Evolutionary conservation across 2,797 vertebrate species (phyloP).

Genomic region (Hoplostethus atlanticus): DNA sequence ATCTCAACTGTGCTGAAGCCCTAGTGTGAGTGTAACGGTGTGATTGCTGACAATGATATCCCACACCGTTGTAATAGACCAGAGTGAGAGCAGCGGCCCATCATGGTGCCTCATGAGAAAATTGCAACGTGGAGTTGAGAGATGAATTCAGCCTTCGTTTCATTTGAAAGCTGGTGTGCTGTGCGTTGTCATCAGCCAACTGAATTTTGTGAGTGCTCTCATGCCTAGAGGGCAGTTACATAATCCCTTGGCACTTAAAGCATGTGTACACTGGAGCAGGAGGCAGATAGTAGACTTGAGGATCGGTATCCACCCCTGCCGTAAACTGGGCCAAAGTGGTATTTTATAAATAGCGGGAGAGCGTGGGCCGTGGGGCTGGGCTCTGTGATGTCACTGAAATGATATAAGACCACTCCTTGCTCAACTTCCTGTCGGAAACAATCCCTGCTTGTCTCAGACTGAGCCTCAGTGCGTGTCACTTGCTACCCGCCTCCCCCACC

Average conservation of each 20-base stretch:
- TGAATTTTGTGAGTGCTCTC: slow-evolving; percentile 61
- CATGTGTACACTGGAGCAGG: slow-evolving; percentile 71
- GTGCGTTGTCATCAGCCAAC: slow-evolving; percentile 66
- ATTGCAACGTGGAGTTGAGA: slow-evolving; percentile 30
- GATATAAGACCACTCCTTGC: slow-evolving; percentile 83
- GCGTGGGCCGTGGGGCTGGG: slow-evolving; percentile 81
- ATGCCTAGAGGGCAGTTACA: slow-evolving; percentile 75
- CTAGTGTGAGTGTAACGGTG: slow-evolving; percentile 2
- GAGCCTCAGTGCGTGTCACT: slow-evolving; percentile 53
- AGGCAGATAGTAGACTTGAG: slow-evolving; percentile 77
- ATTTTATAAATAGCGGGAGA: slow-evolving; percentile 83
- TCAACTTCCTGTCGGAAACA: slow-evolving; percentile 86
- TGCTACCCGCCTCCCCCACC: slow-evolving; percentile 18
- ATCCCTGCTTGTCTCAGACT: slow-evolving; percentile 80
- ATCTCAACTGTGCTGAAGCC: slow-evolving; percentile 20
- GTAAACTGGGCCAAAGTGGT: slow-evolving; percentile 81
- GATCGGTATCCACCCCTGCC: slow-evolving; percentile 77
- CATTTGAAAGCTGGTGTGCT: slow-evolving; percentile 51
- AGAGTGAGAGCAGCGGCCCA: slow-evolving; percentile 23
- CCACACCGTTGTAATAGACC: slow-evolving; percentile 4
- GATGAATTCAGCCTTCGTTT: slow-evolving; percentile 61
- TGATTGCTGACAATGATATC: slow-evolving; percentile 31
- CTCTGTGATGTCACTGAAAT: slow-evolving; percentile 79
- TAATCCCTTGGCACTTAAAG: slow-evolving; percentile 78
- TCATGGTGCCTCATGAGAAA: slow-evolving; percentile 49